Percentiles rank a stretch among this genome's conserved stretches.
Evolutionary conservation across 2,113 vertebrate species (phyloP).

Genomic region (Pseudopipra pipra): DNA sequence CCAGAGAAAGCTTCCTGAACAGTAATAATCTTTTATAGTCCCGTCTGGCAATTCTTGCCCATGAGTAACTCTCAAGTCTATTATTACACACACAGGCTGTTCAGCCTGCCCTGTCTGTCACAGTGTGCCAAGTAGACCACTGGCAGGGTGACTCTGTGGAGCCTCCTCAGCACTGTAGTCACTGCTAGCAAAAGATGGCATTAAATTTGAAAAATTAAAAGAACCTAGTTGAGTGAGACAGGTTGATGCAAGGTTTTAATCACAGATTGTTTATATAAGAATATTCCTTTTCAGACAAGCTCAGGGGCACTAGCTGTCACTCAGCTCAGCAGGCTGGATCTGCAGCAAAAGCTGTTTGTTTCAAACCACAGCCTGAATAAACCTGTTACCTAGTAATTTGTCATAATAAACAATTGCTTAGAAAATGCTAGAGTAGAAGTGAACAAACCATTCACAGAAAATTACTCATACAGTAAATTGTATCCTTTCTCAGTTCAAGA

Average conservation of each 20-base stretch:
- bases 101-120: neutral
- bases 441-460: neutral
- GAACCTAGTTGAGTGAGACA: neutral
- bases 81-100: accelerated
- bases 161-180: neutral
- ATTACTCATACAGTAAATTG: neutral
- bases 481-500: neutral
- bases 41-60: neutral
- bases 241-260: neutral
- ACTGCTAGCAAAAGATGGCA: neutral
- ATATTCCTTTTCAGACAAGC: neutral
- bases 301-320: neutral
- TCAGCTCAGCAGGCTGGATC: neutral
- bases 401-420: neutral
- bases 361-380: neutral
- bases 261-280: neutral
- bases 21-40: neutral
- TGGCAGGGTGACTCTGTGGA: neutral
- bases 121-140: neutral
- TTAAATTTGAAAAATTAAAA: neutral
- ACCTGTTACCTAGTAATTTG: neutral
- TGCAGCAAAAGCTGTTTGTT: neutral
- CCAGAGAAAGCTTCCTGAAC: neutral
- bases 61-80: neutral
- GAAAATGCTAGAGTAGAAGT: neutral